Conservation (phyloP, 2,888 invertebrate genomes). For the Nemotelus nigrinus region DNA sequence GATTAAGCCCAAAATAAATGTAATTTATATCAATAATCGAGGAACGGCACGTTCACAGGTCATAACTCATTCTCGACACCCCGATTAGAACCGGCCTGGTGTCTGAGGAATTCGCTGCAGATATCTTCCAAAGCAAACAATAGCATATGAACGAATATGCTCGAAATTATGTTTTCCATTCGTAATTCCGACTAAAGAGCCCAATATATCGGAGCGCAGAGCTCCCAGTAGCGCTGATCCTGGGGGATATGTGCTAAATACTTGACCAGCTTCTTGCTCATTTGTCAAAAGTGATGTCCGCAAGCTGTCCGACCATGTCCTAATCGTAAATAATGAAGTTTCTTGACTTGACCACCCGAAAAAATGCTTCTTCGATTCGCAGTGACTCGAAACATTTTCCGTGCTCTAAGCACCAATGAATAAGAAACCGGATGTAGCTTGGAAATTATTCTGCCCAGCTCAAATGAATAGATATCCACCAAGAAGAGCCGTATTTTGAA, state of each 20-base stretch:
- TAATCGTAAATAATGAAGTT: constrained; percentile 44
- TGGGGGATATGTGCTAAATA: constrained; percentile 41
- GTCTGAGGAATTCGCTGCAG: constrained; percentile 17
- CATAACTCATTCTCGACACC: constrained; percentile 42
- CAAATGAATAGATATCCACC: too few relatives aligned
- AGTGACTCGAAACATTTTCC: not conserved
- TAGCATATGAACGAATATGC: constrained; percentile 33
- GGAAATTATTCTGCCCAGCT: too few relatives aligned
- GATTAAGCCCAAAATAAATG: constrained; percentile 41
- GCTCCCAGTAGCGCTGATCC: not conserved
- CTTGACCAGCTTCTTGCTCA: constrained; percentile 44
- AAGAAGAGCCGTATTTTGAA: too few relatives aligned
- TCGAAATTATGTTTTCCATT: constrained; percentile 13
- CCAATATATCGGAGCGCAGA: not conserved
- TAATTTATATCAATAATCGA: constrained; percentile 43
- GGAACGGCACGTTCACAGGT: constrained; percentile 38
- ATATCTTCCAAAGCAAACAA: constrained; percentile 44
- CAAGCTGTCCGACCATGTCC: constrained; percentile 36
- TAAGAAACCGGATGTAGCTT: too few relatives aligned
- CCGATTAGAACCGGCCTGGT: constrained; percentile 35
- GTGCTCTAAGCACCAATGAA: too few relatives aligned
- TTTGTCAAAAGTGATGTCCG: constrained; percentile 45
- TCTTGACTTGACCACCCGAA: constrained; percentile 34
- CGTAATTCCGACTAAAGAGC: constrained; percentile 25
- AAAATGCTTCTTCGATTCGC: constrained; percentile 3